Base-by-base conservation (phyloP, 2,797 vertebrate species). In the Serranus cabrilla region DNA sequence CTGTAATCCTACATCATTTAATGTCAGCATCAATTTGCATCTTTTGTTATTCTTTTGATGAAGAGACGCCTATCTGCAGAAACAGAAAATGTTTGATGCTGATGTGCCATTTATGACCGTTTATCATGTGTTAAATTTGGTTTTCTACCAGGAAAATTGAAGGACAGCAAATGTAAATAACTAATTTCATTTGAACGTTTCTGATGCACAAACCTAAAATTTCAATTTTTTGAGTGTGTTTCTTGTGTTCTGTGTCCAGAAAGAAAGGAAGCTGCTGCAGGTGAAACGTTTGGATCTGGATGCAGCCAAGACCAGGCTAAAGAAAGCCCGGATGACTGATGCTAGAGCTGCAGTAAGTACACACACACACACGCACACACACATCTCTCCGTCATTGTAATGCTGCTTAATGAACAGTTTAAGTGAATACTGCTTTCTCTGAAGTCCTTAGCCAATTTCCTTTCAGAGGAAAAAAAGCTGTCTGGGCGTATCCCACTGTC, bases 221-320 rank as follows among this genome's bases (percentile, higher is more conserved):
- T 46, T 49, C 2, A 31, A 6, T 4, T 79, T 52, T 70, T 25
- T 45, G 8, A 70, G 13, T 4, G 40, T 17, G 71, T 67, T 37
- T 0, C 74, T n/a, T 73, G 0, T 74, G 4, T 25, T 78, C 52
- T 86, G 20, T 80, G 85, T 95, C 63, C 90, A 99, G 98, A 99
- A 98, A 96, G 98, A 99, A 90, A 95, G 96, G 56, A 99, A 99
- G 91, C 92, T 99, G 17, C 94, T 99, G 83, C 97, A 98, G 84
- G 97, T 97, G 84, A 99, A 99, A 90, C 96, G 98, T 47, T 84
- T 99, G 93, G 98, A 99, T 91, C 94, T 99, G 92, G 98, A 99
- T 89, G 98, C 98, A 39, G 98, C 97, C 61, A 99, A 99, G 94
- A 98, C 98, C 34, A 95, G 96, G 80, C 90, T 99, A 87, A 99